A percentile compares a stretch with the other conserved stretches of the same genome.
Conservation (phyloP, 2,797 vertebrate species). For the Anguilla anguilla region DNA sequence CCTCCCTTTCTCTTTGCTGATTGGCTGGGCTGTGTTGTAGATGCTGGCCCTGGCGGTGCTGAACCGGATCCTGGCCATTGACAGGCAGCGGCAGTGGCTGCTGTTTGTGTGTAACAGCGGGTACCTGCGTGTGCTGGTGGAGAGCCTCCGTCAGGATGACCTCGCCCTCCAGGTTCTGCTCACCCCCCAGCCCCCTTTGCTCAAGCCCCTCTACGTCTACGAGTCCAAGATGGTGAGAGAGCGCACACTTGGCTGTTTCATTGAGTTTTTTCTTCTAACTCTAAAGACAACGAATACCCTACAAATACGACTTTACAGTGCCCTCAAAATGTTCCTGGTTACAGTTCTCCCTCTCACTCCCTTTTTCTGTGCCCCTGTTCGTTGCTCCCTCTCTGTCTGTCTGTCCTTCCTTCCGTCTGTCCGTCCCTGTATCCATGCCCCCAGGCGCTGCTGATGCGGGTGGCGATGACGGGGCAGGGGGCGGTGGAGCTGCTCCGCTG, state of each 20-base stretch:
- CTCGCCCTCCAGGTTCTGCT: conserved; percentile 85
- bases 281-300: neutral
- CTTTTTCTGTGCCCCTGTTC: neutral
- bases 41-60: conserved; percentile 93
- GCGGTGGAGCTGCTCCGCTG: conserved; percentile 88
- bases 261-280: neutral
- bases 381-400: neutral
- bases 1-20: neutral
- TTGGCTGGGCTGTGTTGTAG: conserved; percentile 58
- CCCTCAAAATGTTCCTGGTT: neutral
- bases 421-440: neutral
- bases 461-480: conserved; percentile 90
- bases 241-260: neutral
- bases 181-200: conserved; percentile 88
- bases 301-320: neutral
- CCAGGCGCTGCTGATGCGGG: conserved; percentile 91
- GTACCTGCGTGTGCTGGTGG: conserved; percentile 92
- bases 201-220: conserved; percentile 94
- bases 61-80: conserved; percentile 92
- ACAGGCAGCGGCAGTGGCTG: conserved; percentile 94
- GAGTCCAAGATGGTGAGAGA: conserved; percentile 95
- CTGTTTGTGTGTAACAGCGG: conserved; percentile 92
- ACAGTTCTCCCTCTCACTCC: neutral
- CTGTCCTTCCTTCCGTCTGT: neutral
- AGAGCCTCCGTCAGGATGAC: conserved; percentile 91